These are phyloP conservation scores for Macaca nemestrina DNA, from an alignment of 2,113 vertebrate genomes.

Conservation along the genomic window DNA sequence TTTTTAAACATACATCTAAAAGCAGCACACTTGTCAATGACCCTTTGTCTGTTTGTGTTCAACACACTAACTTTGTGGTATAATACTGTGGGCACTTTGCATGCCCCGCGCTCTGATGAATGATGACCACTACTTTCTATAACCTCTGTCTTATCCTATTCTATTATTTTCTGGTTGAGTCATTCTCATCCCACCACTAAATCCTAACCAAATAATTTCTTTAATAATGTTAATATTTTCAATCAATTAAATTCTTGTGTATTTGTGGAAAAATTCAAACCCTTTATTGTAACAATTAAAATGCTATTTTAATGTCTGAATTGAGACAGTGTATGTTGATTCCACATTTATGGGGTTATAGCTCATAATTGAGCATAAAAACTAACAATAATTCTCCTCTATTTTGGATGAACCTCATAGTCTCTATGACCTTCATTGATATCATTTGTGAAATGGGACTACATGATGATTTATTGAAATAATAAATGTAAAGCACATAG, in stretches of 20 bases:
- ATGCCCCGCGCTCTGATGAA: no score
- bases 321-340: not conserved
- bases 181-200: not conserved
- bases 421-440: not conserved
- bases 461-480: not conserved
- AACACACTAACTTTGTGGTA: not conserved
- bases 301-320: not conserved
- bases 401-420: not conserved
- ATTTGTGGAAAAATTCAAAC: not conserved
- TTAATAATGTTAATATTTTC: not conserved
- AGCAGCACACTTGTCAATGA: not conserved
- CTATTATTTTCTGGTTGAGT: not conserved
- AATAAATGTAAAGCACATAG: not conserved
- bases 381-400: not conserved
- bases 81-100: not conserved
- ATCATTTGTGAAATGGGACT: not conserved
- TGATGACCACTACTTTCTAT: not conserved
- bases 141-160: not conserved
- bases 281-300: not conserved
- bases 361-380: not conserved
- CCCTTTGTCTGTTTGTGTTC: not conserved
- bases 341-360: not conserved
- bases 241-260: not conserved
- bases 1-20: not conserved
- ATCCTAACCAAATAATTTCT: not conserved